Percentiles rank a stretch among this genome's conserved stretches.
Evolutionary conservation across 2,113 vertebrate genomes (phyloP).

Genomic region (Peromyscus leucopus): DNA sequence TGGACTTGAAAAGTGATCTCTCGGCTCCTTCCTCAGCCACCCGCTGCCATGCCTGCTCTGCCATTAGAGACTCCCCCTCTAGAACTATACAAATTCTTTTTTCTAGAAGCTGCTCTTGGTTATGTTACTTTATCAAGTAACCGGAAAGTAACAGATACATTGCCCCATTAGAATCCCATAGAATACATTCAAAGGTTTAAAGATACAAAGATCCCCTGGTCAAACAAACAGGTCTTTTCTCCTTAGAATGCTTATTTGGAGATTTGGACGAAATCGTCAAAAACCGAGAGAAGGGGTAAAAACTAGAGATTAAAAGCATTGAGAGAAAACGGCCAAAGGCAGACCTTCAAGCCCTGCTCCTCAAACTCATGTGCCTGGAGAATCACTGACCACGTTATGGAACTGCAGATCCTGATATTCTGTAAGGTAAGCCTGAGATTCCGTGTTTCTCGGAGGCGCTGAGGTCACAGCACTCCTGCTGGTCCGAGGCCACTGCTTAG

Average conservation of each 20-base stretch:
- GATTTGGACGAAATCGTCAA: neutral
- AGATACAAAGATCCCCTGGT: neutral
- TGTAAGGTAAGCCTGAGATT: neutral
- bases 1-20: neutral
- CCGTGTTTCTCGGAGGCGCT: neutral
- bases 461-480: neutral
- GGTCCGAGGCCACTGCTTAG: neutral
- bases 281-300: neutral
- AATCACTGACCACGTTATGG: neutral
- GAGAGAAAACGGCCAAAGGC: neutral
- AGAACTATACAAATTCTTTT: neutral
- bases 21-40: neutral
- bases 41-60: neutral
- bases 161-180: neutral
- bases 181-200: neutral
- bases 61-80: neutral
- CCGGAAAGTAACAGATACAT: neutral
- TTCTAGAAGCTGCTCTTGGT: neutral
- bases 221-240: neutral
- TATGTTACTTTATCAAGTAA: neutral
- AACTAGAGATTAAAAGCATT: neutral
- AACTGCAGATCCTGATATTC: neutral
- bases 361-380: neutral
- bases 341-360: neutral
- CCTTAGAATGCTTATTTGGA: neutral